phyloP scores from a whole-genome alignment of 2,797 vertebrate species.

The Buphagus erythrorhynchus region DNA sequence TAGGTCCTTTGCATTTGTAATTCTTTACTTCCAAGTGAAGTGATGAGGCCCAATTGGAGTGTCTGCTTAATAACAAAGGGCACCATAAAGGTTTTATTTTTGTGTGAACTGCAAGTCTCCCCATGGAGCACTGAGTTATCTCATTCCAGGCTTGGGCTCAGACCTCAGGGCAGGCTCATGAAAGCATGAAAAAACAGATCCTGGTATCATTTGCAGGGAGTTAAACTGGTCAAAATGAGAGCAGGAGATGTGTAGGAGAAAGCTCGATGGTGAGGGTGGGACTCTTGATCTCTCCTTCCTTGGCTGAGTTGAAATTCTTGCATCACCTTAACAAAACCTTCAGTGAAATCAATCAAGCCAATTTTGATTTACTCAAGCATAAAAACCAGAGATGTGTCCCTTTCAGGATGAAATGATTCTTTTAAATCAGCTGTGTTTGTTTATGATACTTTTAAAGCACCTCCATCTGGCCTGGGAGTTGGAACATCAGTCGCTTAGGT shows the following conservation, averaged over 20 bases:
- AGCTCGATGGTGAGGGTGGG: neutral
- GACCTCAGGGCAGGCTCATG: neutral
- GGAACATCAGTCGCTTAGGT: conserved; percentile 31
- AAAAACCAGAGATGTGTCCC: conserved; percentile 17
- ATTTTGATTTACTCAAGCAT: conserved; percentile 8
- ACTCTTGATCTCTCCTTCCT: neutral
- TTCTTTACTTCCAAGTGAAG: neutral
- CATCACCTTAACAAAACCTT: neutral
- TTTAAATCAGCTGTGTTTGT: conserved; percentile 32
- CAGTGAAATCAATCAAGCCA: neutral
- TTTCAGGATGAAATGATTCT: conserved; percentile 13
- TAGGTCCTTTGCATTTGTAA: conserved; percentile 1
- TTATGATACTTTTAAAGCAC: conserved; percentile 45
- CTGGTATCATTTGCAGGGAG: neutral
- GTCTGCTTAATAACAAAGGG: neutral
- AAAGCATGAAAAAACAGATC: neutral
- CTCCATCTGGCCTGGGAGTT: neutral
- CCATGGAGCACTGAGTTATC: neutral
- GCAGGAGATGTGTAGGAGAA: neutral
- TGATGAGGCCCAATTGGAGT: neutral
- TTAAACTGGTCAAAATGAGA: neutral
- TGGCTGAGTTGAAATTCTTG: neutral
- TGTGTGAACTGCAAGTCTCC: neutral
- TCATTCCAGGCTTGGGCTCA: neutral
- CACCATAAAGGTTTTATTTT: neutral